phyloP scores from a whole-genome alignment of 2,113 vertebrate species.

The Aspiorhynchus laticeps region DNA sequence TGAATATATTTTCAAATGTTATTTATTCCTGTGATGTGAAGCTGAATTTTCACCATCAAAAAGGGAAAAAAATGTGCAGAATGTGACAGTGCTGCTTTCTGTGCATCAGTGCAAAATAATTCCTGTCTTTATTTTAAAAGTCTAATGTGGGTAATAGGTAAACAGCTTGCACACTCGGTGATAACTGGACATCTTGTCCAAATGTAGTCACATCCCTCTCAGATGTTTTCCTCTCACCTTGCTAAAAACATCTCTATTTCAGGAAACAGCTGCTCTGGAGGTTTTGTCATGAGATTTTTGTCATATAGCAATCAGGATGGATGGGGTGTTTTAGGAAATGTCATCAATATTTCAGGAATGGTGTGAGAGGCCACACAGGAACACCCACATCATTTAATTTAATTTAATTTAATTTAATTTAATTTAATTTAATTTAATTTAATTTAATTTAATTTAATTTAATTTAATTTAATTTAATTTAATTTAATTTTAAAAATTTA shows the following conservation, averaged over 20 bases:
- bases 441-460: neutral
- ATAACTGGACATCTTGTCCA: neutral
- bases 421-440: no score
- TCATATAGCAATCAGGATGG: slow-evolving; percentile 6
- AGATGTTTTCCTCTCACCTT: slow-evolving; percentile 22
- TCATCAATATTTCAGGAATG: slow-evolving; percentile 14
- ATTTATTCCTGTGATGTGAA: no score
- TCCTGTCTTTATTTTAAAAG: neutral
- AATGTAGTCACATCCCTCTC: neutral
- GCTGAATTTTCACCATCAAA: no score
- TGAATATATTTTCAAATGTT: no score
- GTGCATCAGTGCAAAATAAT: neutral
- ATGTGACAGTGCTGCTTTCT: neutral
- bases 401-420: neutral
- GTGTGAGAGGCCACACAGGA: neutral
- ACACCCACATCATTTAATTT: neutral
- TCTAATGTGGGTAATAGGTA: neutral
- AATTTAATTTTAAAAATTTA: no score
- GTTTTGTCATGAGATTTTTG: neutral
- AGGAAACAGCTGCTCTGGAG: slow-evolving; percentile 42
- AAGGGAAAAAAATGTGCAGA: neutral
- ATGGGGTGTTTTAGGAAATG: slow-evolving; percentile 1
- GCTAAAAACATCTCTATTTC: slow-evolving; percentile 27
- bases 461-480: neutral
- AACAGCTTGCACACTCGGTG: neutral